Evolutionary conservation across 1,140 invertebrate genomes (phyloP), one percentile per base, ranked within the genome.

Genomic region (Drosophila arizonae): DNA sequence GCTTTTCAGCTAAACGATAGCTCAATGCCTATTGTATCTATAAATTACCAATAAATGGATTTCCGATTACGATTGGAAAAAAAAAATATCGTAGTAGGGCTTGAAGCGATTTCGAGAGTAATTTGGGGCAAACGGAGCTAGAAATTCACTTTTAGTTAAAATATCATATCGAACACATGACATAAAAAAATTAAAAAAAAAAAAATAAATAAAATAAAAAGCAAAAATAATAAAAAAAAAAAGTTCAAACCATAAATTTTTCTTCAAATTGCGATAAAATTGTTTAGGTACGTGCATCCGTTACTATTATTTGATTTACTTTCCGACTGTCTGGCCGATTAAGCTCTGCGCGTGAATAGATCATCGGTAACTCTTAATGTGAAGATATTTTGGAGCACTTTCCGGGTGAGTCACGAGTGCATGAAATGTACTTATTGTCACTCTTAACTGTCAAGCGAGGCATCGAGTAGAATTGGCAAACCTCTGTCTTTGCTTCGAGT

Each of bases 101-200:
- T 33, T 28, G 26, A 4, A 24, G 1, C 6, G 1, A 1, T 52
- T 17, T 8, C 1, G 13, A 28, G 13, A 10, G 17, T 9, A 56
- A 2, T 24, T 65, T 56, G 8, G 0, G 8, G 8, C 17, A 6
- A 33, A 8, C 1, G 9, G 0, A 17, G 26, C 17, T 24, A 24
- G 3, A 3, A 24, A 24, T 24, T 67, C 33, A 50, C 33, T 51
- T 67, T 67, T 51, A 41, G 33, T 48, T 60, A 57, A 24, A 48
- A 21, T 39, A 10, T 28, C 24, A 39, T 67, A 58, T 45, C 58
- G 64, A 58, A 67, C 64, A 57, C 64, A 67, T 60, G 33, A 50
- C 15, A 36, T 50, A 50, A 60, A 67, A 67, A 39, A 50, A 17
- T 2, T 24, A 33, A 33, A 50, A 58, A 58, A 39, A 39, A 28